Evolutionary conservation across 2,113 vertebrate species (phyloP).

Genomic region (Rhinolophus sinicus): DNA sequence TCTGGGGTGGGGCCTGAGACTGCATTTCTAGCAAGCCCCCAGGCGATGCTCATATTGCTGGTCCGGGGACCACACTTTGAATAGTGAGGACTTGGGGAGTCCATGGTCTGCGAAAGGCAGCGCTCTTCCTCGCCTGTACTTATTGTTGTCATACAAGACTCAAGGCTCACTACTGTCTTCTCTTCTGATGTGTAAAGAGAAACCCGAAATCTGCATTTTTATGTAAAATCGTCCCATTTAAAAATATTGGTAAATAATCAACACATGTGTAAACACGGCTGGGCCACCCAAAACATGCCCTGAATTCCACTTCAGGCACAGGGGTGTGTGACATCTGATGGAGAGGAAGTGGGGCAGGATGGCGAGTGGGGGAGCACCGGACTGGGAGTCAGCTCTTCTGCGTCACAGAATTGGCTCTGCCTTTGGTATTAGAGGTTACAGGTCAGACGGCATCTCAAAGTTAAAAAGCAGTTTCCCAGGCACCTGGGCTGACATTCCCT

Average conservation of each 20-base stretch:
- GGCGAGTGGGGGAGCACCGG: background rate
- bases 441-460: background rate
- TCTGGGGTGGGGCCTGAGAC: background rate
- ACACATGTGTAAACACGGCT: background rate
- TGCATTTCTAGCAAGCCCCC: background rate
- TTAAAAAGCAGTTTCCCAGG: background rate
- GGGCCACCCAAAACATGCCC: background rate
- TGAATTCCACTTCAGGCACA: background rate
- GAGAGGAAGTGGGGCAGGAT: background rate
- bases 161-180: background rate
- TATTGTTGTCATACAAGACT: background rate
- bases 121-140: background rate
- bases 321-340: background rate
- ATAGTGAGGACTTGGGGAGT: background rate
- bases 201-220: background rate
- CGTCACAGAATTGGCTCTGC: background rate
- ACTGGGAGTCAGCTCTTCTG: fast-evolving
- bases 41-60: background rate
- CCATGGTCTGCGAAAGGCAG: background rate
- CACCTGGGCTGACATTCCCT: background rate
- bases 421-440: background rate
- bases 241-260: background rate
- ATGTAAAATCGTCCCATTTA: background rate
- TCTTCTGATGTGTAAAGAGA: background rate
- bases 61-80: background rate